A percentile compares a stretch with the other conserved stretches of the same genome.
Conservation (phyloP, 2,888 invertebrate species). For the Acronicta alni region DNA sequence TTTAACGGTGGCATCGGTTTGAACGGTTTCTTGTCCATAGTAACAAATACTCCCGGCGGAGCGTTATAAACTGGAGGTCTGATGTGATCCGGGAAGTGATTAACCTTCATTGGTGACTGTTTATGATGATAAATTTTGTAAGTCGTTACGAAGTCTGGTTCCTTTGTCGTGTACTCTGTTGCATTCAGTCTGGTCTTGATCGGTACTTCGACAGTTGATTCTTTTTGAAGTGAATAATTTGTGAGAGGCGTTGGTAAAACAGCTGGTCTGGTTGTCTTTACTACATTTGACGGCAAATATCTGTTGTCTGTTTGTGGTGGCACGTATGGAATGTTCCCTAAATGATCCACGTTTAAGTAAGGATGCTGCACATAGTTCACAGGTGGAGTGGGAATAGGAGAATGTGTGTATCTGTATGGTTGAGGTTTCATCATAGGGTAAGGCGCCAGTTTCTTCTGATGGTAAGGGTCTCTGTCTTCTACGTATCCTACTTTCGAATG, state of each 20-base stretch:
- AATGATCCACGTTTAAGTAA: slow-evolving; percentile 62
- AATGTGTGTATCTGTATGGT: slow-evolving; percentile 68
- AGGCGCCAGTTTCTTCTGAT: slow-evolving; percentile 70
- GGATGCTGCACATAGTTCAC: slow-evolving; percentile 64
- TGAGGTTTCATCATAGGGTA: slow-evolving; percentile 70
- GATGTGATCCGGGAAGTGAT: slow-evolving; percentile 76
- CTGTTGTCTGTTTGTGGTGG: slow-evolving; percentile 66
- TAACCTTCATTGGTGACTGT: slow-evolving; percentile 69
- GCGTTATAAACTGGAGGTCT: slow-evolving; percentile 84
- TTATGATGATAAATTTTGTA: slow-evolving; percentile 67
- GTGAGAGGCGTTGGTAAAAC: slow-evolving; percentile 74
- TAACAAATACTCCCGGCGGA: slow-evolving; percentile 83
- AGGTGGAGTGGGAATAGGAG: slow-evolving; percentile 69
- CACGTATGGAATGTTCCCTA: slow-evolving; percentile 56
- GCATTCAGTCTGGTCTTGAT: slow-evolving; percentile 59
- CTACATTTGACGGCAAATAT: slow-evolving; percentile 64
- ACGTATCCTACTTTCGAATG: slow-evolving; percentile 72
- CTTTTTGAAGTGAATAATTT: slow-evolving; percentile 55
- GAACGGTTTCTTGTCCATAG: slow-evolving; percentile 86
- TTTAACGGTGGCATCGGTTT: slow-evolving; percentile 86
- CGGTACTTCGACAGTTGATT: slow-evolving; percentile 64
- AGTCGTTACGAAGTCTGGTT: slow-evolving; percentile 64
- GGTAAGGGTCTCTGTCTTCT: slow-evolving; percentile 66
- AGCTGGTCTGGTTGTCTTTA: slow-evolving; percentile 76
- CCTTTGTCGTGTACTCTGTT: slow-evolving; percentile 67